Percentiles rank a stretch among this genome's conserved stretches.
These are phyloP conservation scores for Chloropsis hardwickii DNA, from an alignment of 2,113 vertebrate genomes.

Conservation along the genomic window DNA sequence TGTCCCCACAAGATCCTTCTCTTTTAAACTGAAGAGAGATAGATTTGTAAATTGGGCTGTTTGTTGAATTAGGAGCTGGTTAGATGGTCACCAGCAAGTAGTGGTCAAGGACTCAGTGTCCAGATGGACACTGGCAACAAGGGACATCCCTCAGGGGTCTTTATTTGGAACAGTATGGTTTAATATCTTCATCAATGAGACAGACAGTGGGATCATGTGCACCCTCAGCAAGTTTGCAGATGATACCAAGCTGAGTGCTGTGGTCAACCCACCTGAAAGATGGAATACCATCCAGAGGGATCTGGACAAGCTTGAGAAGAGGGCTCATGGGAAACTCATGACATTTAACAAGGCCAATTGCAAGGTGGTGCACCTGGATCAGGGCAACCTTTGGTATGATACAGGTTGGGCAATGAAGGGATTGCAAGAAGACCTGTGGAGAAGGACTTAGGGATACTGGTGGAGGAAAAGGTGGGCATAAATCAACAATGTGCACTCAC, in stretches of 20 bases:
- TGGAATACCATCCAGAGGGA: background rate
- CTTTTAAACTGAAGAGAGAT: background rate
- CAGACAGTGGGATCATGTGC: background rate
- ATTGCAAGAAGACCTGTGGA: background rate
- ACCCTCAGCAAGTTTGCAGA: background rate
- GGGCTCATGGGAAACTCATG: background rate
- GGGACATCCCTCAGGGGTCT: background rate
- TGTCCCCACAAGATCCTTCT: background rate
- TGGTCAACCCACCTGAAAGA: background rate
- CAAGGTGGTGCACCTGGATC: background rate
- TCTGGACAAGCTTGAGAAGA: background rate
- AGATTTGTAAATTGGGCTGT: no score
- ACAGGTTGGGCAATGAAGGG: background rate
- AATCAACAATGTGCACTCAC: background rate
- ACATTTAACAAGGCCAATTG: background rate
- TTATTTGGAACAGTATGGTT: accelerated
- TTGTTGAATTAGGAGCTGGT: background rate
- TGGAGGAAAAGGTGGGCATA: background rate
- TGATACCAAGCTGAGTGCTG: background rate
- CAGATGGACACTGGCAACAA: background rate
- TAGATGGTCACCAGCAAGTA: background rate
- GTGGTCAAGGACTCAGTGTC: background rate
- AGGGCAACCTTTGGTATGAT: background rate
- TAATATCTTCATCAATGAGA: background rate
- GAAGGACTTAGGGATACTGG: background rate